Base-by-base conservation (phyloP, 2,888 invertebrate species). In the Drosophila multiciliata region DNA sequence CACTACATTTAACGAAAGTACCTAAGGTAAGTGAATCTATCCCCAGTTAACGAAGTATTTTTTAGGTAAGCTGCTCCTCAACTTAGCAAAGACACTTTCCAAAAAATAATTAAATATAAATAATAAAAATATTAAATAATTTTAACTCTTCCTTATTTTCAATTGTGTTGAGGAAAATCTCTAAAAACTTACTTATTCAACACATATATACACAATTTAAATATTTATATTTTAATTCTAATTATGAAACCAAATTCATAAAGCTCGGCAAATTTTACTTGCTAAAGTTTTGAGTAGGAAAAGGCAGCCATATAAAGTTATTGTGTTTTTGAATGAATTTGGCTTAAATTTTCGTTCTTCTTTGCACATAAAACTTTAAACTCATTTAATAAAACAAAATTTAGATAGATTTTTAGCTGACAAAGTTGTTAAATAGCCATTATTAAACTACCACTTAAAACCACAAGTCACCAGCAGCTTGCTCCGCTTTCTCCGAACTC, bases 371-470 rank as follows among this genome's bases (percentile, higher is more conserved):
- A n/a, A 29, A 4, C 0, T 55, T 7, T 26, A 36, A 29, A 32
- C 17, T 15, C 26, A 23, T 17, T 23, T 23, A 62, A n/a, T 36
- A 54, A 54, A 45, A 33, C 4, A 49, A 68, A 58, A 29, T 58
- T 57, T 49, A 17, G 7, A 8, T 38, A 7, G 52, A 17, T 40
- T 40, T 12, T 32, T 23, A 3, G 20, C 38, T 33, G 26, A 48
- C 38, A 17, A 42, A 33, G 36, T 32, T 20, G 33, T 36, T 40
- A 15, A 64, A 63, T 49, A 66, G 29, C 55, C 5, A n/a, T 60
- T 53, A 26, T 78, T 58, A 17, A 58, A 59, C 20, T 12, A 40
- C 15, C 17, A 45, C 9, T 26, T 35, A 26, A 5, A n/a, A 32
- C 32, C 42, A 26, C 3, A 40, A 36, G 26, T 32, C 54, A 17